Evolutionary conservation across 2,888 invertebrate species (phyloP).

Genomic region (Ophion costatus): DNA sequence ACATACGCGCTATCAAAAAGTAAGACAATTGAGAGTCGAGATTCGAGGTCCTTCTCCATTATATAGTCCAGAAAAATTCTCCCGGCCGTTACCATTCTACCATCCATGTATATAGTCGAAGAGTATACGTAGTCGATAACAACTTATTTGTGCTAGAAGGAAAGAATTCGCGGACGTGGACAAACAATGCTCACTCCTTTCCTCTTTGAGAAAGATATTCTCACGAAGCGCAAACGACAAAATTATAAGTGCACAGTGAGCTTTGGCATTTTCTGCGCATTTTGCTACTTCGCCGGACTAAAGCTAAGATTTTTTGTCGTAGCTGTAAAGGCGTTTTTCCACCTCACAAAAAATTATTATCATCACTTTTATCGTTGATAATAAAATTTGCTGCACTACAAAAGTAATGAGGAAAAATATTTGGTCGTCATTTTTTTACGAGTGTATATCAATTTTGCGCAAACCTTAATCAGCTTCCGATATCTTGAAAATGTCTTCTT

Average conservation of each 20-base stretch:
- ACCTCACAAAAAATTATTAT: not conserved
- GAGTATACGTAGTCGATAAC: conserved; percentile 1
- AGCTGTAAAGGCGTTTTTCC: not conserved
- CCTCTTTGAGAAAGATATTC: conserved; percentile 33
- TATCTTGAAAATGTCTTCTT: conserved; percentile 11
- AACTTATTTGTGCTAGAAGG: conserved; percentile 48
- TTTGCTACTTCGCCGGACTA: conserved; percentile 39
- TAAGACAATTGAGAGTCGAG: too few relatives aligned
- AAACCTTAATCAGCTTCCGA: not conserved
- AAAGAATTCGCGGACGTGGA: conserved; percentile 10
- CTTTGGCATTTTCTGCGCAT: conserved; percentile 35
- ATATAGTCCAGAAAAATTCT: too few relatives aligned
- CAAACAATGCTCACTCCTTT: not conserved
- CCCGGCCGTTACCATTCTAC: too few relatives aligned
- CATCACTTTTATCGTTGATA: conserved; percentile 1
- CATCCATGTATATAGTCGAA: not conserved
- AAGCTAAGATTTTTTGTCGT: conserved; percentile 3
- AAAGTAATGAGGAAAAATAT: conserved; percentile 4
- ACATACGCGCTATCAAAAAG: too few relatives aligned
- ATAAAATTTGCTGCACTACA: conserved; percentile 16
- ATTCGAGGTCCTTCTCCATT: too few relatives aligned
- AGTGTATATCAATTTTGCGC: not conserved
- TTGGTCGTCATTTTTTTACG: not conserved
- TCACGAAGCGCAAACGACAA: not conserved
- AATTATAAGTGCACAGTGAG: conserved; percentile 53